Conservation (phyloP, 2,113 vertebrate species). For the Setophaga coronata region DNA sequence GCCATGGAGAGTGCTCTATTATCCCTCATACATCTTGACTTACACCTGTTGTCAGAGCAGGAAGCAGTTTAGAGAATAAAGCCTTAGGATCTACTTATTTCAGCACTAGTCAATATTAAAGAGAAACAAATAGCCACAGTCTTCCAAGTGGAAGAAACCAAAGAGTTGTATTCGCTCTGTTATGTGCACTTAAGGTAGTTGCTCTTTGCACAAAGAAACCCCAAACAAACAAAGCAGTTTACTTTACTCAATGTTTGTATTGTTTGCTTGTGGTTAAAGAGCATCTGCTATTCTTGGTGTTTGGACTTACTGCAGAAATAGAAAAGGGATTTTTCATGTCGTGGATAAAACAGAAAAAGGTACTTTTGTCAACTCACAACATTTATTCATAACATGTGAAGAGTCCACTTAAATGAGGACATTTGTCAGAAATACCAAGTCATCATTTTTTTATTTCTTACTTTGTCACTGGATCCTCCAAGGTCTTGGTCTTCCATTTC, state of each 20-base stretch:
- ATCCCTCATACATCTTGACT: background rate
- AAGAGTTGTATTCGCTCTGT: background rate
- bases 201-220: background rate
- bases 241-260: background rate
- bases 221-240: background rate
- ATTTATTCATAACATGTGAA: background rate
- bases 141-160: background rate
- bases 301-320: background rate
- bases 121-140: background rate
- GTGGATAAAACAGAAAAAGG: background rate
- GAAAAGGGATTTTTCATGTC: background rate
- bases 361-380: background rate
- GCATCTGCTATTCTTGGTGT: background rate
- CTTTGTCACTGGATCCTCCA: background rate
- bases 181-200: background rate
- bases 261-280: background rate
- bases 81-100: background rate
- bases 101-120: background rate
- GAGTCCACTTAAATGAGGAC: background rate
- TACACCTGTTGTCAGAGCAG: background rate
- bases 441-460: background rate
- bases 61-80: background rate
- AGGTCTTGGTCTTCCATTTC: background rate
- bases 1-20: background rate
- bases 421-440: background rate